Conservation (phyloP, 2,797 vertebrate species). For the Buceros bicornis region DNA sequence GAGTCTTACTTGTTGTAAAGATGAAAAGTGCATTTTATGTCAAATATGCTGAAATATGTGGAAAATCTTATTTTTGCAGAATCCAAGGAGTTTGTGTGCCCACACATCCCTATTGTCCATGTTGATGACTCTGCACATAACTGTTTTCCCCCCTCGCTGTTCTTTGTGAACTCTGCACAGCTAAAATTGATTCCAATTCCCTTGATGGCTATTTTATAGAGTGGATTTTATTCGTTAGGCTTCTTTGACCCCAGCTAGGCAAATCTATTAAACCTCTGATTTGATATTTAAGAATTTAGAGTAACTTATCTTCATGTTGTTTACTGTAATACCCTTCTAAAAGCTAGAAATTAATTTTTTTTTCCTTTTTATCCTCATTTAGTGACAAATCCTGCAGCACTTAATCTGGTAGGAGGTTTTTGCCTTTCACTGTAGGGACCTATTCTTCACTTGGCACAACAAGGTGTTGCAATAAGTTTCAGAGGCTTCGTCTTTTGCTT, state of each 20-base stretch:
- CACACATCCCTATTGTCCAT: background rate
- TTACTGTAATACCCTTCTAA: background rate
- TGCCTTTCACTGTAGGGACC: background rate
- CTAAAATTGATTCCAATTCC: conserved; percentile 7
- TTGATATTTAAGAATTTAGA: background rate
- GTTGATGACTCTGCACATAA: conserved; percentile 55
- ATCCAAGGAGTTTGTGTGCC: background rate
- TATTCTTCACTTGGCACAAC: background rate
- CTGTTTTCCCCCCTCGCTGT: background rate
- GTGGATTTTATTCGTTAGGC: background rate
- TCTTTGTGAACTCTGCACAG: background rate
- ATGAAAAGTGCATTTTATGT: conserved; percentile 14
- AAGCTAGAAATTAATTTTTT: background rate
- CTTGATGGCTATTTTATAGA: background rate
- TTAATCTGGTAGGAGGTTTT: background rate
- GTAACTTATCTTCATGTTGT: background rate
- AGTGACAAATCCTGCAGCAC: background rate
- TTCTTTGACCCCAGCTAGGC: background rate
- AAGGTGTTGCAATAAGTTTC: background rate
- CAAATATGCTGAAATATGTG: background rate
- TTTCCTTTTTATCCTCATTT: background rate
- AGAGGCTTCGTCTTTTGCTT: background rate
- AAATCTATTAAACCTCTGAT: background rate
- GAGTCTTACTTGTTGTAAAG: conserved; percentile 13
- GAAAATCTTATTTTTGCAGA: conserved; percentile 36